Evolutionary conservation across 2,888 invertebrate species (phyloP), one percentile per base, ranked within the genome.

Genomic region (Spodoptera littoralis): DNA sequence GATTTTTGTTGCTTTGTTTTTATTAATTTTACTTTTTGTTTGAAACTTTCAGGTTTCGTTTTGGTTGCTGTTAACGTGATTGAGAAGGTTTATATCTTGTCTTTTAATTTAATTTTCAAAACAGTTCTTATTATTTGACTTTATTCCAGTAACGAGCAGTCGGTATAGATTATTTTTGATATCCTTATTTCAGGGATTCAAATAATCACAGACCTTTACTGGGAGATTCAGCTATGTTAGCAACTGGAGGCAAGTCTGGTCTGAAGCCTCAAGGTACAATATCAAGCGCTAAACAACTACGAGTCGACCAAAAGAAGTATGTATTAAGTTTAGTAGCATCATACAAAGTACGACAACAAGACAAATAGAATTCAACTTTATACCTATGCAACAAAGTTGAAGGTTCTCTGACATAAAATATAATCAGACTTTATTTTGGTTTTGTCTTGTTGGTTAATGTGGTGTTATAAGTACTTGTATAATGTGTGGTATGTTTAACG

Each of bases 181-280:
- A 18, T 12, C 5, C 27, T 27, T 11, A 44, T 80, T 86, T 13
- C 89, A 98, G 98, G 80, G 99, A 99, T 88, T 99, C 99, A 0
- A 99, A 99, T 87, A 98, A 98, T 88, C 99, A 99, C 87, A 96
- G 99, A 43, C 91, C 92, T 0, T 93, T 99, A 90, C 94, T 98
- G 54, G 99, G 99, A 4, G 99, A 99, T 88, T 99, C 98, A 0
- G 98, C 98, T 0, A 98, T 98, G 96, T 96, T 99, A 81, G 98
- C 98, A 2, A 97, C 98, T 1, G 98, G 98, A 64, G 92, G 93
- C 13, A 94, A 94, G 71, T 95, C 97, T n/a, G 96, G 97, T 13
- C 90, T 98, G 50, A 98, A 98, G 87, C 96, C 97, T 0, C 97
- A 98, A 87, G 98, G 98, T 54, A 98, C 98, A 3, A 96, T 98